Percentiles rank a stretch among this genome's conserved stretches.
phyloP scores from a whole-genome alignment of 2,797 vertebrate species.

The Astyanax mexicanus region DNA sequence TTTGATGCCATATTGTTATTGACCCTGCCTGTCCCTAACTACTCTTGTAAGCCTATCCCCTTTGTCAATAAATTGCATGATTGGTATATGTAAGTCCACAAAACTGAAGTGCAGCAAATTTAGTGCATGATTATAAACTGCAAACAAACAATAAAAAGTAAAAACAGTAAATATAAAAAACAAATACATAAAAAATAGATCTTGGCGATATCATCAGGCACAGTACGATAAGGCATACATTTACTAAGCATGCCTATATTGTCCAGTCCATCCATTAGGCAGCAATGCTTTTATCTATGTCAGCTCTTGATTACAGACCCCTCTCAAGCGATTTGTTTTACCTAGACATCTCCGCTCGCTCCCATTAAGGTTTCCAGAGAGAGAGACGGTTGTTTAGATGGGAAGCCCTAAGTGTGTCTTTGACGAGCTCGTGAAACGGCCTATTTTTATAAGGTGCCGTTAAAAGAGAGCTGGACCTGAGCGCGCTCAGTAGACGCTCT shows the following conservation, averaged over 20 bases:
- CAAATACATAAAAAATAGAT: no score
- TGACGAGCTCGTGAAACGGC: conserved; percentile 64
- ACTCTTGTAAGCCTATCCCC: no score
- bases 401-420: conserved; percentile 45
- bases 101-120: no score
- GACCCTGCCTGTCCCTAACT: no score
- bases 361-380: conserved; percentile 44
- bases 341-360: conserved; percentile 21
- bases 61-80: no score
- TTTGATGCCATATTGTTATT: no score
- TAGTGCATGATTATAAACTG: no score
- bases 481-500: conserved; percentile 54
- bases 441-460: conserved; percentile 80
- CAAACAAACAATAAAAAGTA: no score
- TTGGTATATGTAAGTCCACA: no score
- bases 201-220: no score
- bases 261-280: conserved; percentile 41
- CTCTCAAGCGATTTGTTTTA: conserved; percentile 25
- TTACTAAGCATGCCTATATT: conserved; percentile 25
- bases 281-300: conserved; percentile 44
- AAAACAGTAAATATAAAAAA: no score
- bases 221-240: no score
- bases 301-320: conserved; percentile 18
- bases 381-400: conserved; percentile 39
- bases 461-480: conserved; percentile 65